These are phyloP conservation scores for Myrmophylax atrothorax DNA, from an alignment of 2,113 vertebrate species.

Conservation along the genomic window DNA sequence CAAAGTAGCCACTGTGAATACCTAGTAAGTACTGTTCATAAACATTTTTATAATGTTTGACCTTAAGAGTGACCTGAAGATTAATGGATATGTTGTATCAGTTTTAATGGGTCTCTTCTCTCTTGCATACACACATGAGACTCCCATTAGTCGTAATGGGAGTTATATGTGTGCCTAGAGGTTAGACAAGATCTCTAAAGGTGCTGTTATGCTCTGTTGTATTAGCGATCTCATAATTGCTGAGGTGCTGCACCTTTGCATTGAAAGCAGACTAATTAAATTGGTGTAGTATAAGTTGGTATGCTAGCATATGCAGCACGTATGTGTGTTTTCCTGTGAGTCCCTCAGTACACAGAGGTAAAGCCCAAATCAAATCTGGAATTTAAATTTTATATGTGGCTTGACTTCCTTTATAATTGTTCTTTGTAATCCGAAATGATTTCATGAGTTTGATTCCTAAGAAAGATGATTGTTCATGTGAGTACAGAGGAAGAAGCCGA, in stretches of 20 bases:
- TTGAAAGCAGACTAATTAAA: slow-evolving; percentile 62
- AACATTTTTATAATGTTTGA: slow-evolving; percentile 69
- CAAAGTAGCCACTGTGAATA: slow-evolving; percentile 8
- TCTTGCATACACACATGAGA: slow-evolving; percentile 57
- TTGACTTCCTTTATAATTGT: not conserved
- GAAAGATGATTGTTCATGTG: not conserved
- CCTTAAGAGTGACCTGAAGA: slow-evolving; percentile 64
- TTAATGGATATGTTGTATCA: slow-evolving; percentile 60
- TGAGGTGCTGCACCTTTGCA: slow-evolving; percentile 56
- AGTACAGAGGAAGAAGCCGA: not conserved
- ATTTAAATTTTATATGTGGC: not conserved
- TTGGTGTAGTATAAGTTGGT: not conserved
- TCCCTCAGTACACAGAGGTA: not conserved
- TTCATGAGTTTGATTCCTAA: not conserved
- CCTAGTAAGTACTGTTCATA: slow-evolving; percentile 56
- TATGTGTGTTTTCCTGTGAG: not conserved
- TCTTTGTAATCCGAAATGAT: not conserved
- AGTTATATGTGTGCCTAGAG: slow-evolving; percentile 57
- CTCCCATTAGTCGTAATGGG: slow-evolving; percentile 66
- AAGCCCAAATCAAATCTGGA: not conserved
- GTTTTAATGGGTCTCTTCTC: slow-evolving; percentile 64
- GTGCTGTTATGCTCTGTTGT: slow-evolving; percentile 48
- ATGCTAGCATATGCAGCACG: not conserved
- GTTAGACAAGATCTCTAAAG: slow-evolving; percentile 53
- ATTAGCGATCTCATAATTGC: slow-evolving; percentile 65